Evolutionary conservation across 2,113 vertebrate species (phyloP), one percentile per base, ranked within the genome.

Genomic region (Lycaon pictus): DNA sequence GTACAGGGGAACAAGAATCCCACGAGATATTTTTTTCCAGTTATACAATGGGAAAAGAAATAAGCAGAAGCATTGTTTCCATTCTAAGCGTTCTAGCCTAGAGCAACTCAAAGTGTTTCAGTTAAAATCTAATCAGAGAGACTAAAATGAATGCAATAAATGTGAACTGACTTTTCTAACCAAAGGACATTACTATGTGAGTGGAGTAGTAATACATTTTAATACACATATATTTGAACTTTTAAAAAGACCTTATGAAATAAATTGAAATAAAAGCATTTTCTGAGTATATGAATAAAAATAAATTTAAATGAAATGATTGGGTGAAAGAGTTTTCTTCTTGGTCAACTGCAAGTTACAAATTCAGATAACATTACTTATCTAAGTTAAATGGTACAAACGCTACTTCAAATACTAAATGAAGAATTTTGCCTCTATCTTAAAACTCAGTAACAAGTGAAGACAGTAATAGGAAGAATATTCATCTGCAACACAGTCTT

Each of bases 101-200:
- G 7, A 76, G 94, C 87, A 80, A 92, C 11, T 58, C 60, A 60
- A 37, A 87, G 22, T 86, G 37, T 67, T 95, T 88, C 56, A 69
- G 29, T 91, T 92, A 89, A 87, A 13, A 96, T 74, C n/a, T 82
- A 88, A 96, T 90, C 56, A 93, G n/a, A 80, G 55, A 90, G 43
- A 25, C 32, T 60, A 77, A 84, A 95, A 69, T 53, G 72, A 96
- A 92, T 83, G 76, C 65, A 92, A 79, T 86, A 91, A 91, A 93
- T 43, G 65, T 71, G n/a, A 85, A 96, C 60, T 89, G 72, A 67
- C 77, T 92, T 97, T 91, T 93, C 82, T 91, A 88, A 93, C 53
- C 53, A 71, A 76, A 94, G 35, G 25, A 88, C 9, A 79, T 86
- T 82, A 82, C 9, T 83, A 32, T 88, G 32, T 51, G 6, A 91